These are phyloP conservation scores for Lycopodina hypogea DNA, from an alignment of 37 sponge, comb jelly and placozoan species.

Conservation along the genomic window DNA sequence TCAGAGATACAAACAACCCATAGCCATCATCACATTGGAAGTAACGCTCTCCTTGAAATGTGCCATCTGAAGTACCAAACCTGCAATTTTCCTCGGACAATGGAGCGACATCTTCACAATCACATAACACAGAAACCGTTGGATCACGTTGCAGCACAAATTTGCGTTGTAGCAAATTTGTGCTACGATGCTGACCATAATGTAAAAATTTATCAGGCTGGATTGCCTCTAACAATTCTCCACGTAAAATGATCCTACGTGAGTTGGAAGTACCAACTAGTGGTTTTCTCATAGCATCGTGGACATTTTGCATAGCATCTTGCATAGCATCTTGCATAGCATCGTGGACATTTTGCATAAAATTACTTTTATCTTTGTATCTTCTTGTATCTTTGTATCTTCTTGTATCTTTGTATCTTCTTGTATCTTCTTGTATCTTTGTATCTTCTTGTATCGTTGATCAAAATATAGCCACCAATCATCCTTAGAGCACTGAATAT, in stretches of 20 bases:
- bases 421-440: background rate
- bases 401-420: no score
- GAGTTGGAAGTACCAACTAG: background rate
- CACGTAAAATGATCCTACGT: background rate
- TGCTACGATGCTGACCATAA: no score
- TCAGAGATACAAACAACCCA: no score
- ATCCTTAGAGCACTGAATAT: no score
- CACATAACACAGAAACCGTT: background rate
- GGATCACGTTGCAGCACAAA: slow-evolving; percentile 17
- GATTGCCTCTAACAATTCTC: slow-evolving; percentile 14
- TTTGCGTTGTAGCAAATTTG: no score
- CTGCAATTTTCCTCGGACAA: slow-evolving; percentile 17
- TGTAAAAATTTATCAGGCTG: background rate
- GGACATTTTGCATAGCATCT: no score
- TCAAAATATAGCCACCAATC: slow-evolving; percentile 12
- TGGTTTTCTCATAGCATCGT: no score
- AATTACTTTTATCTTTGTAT: no score
- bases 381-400: no score
- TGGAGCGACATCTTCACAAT: slow-evolving; percentile 28
- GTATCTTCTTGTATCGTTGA: slow-evolving; percentile 14
- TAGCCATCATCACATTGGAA: slow-evolving; percentile 45
- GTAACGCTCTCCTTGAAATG: slow-evolving; percentile 12
- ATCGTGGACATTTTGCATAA: no score
- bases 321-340: no score
- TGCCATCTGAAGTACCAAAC: slow-evolving; percentile 34